Evolutionary conservation across 1,140 invertebrate species (phyloP), one percentile per base, ranked within the genome.

Genomic region (Papilio polyxenes): DNA sequence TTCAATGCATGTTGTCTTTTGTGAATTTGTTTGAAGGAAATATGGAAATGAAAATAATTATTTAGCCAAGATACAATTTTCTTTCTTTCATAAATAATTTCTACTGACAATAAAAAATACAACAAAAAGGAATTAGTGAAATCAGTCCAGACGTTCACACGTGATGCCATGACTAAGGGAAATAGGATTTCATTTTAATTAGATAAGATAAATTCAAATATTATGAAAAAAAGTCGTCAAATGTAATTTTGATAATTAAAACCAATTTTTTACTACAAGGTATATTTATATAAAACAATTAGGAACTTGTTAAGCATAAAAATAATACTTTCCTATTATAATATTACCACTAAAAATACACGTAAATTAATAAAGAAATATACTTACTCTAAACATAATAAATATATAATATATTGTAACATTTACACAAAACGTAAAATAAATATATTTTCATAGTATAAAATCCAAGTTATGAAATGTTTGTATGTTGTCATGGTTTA

Each of bases 311-410:
- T 65, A 59, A 51, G 23, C 49, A 40, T 31, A 65, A 69, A n/a
- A 40, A 80, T 62, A 48, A 44, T 40, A 69, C 65, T 37, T 69
- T 37, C 65, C 65, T 69, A 69, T 69, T 15, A 31, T 69, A 69
- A 31, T 65, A 65, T 15, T 69, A 37, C 20, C 9, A 69, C 65
- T 69, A 69, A 78, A 53, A 37, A 20, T 23, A 53, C 56, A 44
- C 56, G 56, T 40, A 62, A 6, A 65, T 59, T 40, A 80, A 48
- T 13, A 80, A 44, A 65, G 59, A 80, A 80, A 80, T 80, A 80
- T 80, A 80, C 78, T 80, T 80, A 80, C 78, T 80, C 78, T 80
- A 80, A 80, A 80, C 40, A 48, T 80, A 48, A 65, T 65, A 65
- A 69, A 13, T 31, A 69, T 37, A 37, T 37, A 37, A 69, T 13